Conservation (phyloP, 2,113 vertebrate species). For the Hyperoodon ampullatus region DNA sequence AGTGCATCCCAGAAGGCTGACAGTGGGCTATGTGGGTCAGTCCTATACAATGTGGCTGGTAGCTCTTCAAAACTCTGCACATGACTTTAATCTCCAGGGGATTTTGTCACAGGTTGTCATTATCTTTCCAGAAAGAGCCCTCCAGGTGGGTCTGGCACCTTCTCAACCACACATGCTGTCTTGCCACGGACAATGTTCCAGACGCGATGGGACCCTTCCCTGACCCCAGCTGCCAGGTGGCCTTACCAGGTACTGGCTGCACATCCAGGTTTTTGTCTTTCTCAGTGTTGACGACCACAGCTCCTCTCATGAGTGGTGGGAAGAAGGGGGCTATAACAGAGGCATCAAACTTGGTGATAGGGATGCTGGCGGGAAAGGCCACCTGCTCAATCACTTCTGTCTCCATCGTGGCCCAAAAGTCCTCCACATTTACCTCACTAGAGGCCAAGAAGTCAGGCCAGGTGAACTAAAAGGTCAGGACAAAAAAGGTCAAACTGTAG, state of each 20-base stretch:
- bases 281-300: conserved; percentile 94
- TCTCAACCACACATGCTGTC: not conserved
- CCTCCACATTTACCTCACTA: conserved; percentile 96
- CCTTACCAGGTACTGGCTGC: conserved; percentile 85
- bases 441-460: conserved; percentile 94
- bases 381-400: conserved; percentile 97
- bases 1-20: not conserved
- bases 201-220: not conserved
- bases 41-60: not conserved
- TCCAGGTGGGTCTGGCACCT: not conserved
- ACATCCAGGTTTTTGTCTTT: conserved; percentile 91
- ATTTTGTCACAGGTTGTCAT: not conserved
- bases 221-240: not conserved
- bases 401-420: conserved; percentile 99
- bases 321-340: conserved; percentile 98
- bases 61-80: not conserved
- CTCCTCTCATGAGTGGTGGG: conserved; percentile 95
- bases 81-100: not conserved
- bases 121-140: not conserved
- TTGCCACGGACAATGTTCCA: not conserved
- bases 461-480: conserved; percentile 90
- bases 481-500: conserved; percentile 33
- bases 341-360: conserved; percentile 97
- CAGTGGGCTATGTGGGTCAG: not conserved
- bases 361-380: conserved; percentile 93